Percentiles rank a stretch among this genome's conserved stretches.
Conservation (phyloP, 2,888 invertebrate genomes). For the Cynaeus angustus region DNA sequence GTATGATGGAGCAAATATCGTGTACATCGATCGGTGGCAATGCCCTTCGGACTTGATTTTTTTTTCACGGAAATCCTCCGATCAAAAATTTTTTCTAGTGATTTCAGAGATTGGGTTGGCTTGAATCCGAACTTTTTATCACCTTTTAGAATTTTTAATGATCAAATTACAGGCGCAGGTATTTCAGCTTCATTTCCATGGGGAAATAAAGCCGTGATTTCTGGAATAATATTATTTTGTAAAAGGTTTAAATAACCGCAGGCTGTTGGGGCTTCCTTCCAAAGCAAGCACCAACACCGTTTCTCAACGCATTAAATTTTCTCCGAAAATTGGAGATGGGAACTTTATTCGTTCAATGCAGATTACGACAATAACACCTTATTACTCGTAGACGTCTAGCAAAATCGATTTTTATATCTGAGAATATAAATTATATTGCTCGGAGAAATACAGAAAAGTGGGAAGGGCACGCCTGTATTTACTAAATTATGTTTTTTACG, state of each 20-base stretch:
- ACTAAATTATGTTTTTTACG: slow-evolving; percentile 15
- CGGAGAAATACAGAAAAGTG: not conserved
- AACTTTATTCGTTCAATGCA: slow-evolving; percentile 25
- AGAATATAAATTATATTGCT: slow-evolving; percentile 18
- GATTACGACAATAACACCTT: slow-evolving; percentile 41
- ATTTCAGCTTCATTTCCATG: slow-evolving; percentile 35
- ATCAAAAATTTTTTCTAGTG: slow-evolving; percentile 2
- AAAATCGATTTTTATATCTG: slow-evolving; percentile 22
- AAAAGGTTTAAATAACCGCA: slow-evolving; percentile 46
- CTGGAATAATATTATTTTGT: slow-evolving; percentile 45
- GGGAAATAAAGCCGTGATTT: slow-evolving; percentile 45
- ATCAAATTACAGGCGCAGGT: slow-evolving; percentile 34
- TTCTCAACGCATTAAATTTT: slow-evolving; percentile 29
- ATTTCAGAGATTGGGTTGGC: slow-evolving; percentile 14
- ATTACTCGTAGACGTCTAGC: slow-evolving; percentile 26
- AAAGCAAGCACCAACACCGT: slow-evolving; percentile 34
- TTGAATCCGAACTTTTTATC: slow-evolving; percentile 25
- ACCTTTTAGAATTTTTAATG: slow-evolving; percentile 38
- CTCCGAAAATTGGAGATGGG: slow-evolving; percentile 27
- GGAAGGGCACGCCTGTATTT: slow-evolving; percentile 5
- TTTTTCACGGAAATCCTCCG: slow-evolving; percentile 15
- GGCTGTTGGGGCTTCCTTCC: slow-evolving; percentile 31
- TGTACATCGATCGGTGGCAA: slow-evolving; percentile 23
- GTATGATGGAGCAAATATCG: slow-evolving; percentile 36
- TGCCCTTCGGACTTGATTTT: slow-evolving; percentile 11